Conservation (phyloP, 2,888 invertebrate genomes). For the Acronicta alni region DNA sequence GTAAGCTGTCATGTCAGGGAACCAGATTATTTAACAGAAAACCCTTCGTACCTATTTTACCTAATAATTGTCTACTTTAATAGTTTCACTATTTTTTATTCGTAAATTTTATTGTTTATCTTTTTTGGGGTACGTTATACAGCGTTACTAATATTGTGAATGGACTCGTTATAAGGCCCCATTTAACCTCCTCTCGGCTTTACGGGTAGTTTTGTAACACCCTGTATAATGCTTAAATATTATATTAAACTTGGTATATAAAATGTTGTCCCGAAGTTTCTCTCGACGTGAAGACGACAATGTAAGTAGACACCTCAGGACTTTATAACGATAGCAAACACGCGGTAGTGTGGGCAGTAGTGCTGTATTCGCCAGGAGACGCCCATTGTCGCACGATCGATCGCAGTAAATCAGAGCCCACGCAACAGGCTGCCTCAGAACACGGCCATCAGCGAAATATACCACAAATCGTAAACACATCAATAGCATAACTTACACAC, state of each 20-base stretch:
- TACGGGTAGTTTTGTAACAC: no score
- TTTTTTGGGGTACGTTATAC: no score
- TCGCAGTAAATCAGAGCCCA: slow-evolving; percentile 80
- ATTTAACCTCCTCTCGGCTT: no score
- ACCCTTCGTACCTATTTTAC: no score
- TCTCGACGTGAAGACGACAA: slow-evolving; percentile 29
- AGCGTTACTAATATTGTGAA: no score
- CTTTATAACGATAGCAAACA: slow-evolving; percentile 44
- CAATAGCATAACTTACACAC: slow-evolving; percentile 63
- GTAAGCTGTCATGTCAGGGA: no score
- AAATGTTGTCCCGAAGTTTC: slow-evolving; percentile 25
- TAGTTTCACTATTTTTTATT: no score
- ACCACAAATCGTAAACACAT: slow-evolving; percentile 67
- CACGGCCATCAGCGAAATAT: slow-evolving; percentile 56
- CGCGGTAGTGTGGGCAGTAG: slow-evolving; percentile 51
- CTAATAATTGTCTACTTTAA: no score
- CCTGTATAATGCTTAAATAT: neutral
- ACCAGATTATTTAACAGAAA: no score
- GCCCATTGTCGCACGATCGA: slow-evolving; percentile 63
- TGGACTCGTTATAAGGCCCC: no score
- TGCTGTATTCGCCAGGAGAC: slow-evolving; percentile 46
- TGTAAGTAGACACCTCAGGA: slow-evolving; percentile 45
- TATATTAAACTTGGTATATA: slow-evolving; percentile 31
- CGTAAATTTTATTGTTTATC: no score
- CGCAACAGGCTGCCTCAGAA: slow-evolving; percentile 69